A percentile compares a stretch with the other conserved stretches of the same genome.
Conservation (phyloP, 1,140 invertebrate species). For the Drosophila sulfurigaster region DNA sequence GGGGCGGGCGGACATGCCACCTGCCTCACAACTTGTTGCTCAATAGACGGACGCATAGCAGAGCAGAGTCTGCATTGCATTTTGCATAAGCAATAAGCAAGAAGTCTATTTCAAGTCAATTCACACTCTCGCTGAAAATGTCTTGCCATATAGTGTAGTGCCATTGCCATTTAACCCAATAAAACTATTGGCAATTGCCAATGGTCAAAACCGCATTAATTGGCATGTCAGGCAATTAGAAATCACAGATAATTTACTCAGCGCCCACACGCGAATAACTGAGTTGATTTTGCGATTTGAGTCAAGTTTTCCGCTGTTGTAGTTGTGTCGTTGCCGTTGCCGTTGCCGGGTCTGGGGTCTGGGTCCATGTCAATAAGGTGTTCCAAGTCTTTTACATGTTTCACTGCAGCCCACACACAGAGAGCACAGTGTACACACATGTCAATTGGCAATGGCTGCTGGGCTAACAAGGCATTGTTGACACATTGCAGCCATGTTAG, state of each 20-base stretch:
- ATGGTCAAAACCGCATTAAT: slow-evolving; percentile 59
- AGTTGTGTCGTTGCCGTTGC: not conserved
- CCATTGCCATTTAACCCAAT: slow-evolving; percentile 39
- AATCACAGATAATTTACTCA: slow-evolving; percentile 73
- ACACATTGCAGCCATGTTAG: slow-evolving; percentile 80
- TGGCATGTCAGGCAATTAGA: slow-evolving; percentile 79
- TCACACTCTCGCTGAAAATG: slow-evolving; percentile 34
- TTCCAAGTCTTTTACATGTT: slow-evolving; percentile 59
- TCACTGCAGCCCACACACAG: slow-evolving; percentile 57
- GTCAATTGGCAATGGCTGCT: slow-evolving; percentile 53
- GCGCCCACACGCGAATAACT: slow-evolving; percentile 33
- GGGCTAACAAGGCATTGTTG: slow-evolving; percentile 79
- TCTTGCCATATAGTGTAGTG: not conserved
- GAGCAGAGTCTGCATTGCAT: slow-evolving; percentile 11
- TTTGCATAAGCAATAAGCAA: slow-evolving; percentile 47
- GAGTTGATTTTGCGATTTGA: slow-evolving; percentile 11
- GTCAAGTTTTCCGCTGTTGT: slow-evolving; percentile 19
- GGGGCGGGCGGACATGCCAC: slow-evolving; percentile 17
- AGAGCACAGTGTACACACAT: slow-evolving; percentile 25
- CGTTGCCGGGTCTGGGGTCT: not conserved
- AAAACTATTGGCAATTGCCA: slow-evolving; percentile 24
- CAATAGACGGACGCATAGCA: not conserved
- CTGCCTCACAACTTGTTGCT: slow-evolving; percentile 6
- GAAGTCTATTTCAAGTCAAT: slow-evolving; percentile 14
- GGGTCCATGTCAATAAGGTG: slow-evolving; percentile 67